Conservation (phyloP, 2,888 invertebrate genomes). For the Volucella inflata region DNA sequence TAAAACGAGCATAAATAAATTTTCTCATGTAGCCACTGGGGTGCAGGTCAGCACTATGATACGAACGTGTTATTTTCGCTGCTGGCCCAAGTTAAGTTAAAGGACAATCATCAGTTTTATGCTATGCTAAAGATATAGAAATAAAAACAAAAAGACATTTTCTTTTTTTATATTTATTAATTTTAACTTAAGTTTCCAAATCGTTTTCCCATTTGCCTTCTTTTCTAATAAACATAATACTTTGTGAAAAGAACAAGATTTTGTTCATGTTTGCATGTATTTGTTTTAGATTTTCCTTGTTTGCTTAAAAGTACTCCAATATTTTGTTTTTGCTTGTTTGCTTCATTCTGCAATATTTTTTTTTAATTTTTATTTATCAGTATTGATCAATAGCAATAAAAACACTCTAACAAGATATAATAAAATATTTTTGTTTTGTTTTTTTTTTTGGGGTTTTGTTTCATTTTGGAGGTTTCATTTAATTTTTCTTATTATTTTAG, state of each 20-base stretch:
- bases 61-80: no score
- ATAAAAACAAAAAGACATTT: conserved; percentile 5
- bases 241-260: conserved; percentile 67
- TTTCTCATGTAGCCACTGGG: no score
- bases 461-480: conserved; percentile 38
- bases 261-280: conserved; percentile 1
- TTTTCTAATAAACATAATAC: conserved; percentile 42
- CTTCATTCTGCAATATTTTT: conserved; percentile 39
- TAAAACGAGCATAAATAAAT: no score
- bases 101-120: no score
- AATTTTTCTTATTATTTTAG: conserved; percentile 30
- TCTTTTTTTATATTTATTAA: conserved; percentile 66
- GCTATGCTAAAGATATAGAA: background rate
- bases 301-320: conserved; percentile 54
- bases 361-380: conserved; percentile 41
- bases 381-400: conserved; percentile 54
- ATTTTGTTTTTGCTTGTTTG: conserved; percentile 21
- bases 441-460: conserved; percentile 34
- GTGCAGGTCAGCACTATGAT: no score
- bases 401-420: conserved; percentile 70
- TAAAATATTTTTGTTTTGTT: conserved; percentile 64
- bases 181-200: conserved; percentile 56
- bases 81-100: no score
- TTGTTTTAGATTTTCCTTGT: conserved; percentile 11
- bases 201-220: conserved; percentile 59